Evolutionary conservation across 1,140 invertebrate species (phyloP).

Genomic region (Bombyx mandarina): DNA sequence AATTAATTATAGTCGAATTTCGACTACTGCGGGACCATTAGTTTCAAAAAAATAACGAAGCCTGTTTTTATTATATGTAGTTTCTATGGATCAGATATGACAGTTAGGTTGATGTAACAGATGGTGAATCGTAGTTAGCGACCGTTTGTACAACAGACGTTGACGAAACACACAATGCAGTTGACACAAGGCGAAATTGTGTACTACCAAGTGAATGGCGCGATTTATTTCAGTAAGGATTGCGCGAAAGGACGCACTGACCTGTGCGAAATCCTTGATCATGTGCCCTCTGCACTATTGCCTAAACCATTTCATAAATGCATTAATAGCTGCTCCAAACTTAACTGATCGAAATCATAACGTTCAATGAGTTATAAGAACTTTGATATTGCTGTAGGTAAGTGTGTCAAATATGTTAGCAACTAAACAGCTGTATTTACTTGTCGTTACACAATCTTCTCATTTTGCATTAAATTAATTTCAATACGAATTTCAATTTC

Average conservation of each 20-base stretch:
- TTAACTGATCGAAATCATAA: not conserved
- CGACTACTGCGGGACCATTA: no score
- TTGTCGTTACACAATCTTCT: no score
- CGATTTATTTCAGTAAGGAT: conserved; percentile 22
- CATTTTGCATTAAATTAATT: no score
- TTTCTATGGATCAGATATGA: no score
- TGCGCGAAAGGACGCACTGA: conserved; percentile 28
- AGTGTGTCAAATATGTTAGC: no score
- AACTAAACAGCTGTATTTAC: no score
- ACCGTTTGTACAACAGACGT: conserved; percentile 19
- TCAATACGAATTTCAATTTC: no score
- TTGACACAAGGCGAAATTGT: conserved; percentile 48
- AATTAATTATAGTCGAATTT: no score
- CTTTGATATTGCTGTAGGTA: no score
- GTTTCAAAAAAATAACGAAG: no score
- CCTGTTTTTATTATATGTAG: no score
- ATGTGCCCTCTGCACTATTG: conserved; percentile 17
- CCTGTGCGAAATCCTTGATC: conserved; percentile 19
- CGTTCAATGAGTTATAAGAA: no score
- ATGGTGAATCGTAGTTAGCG: conserved; percentile 13
- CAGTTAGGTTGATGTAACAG: conserved; percentile 4
- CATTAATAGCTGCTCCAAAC: conserved; percentile 14
- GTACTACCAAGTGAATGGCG: conserved; percentile 35
- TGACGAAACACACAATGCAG: conserved; percentile 25
- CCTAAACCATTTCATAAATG: not conserved